Evolutionary conservation across 2,888 invertebrate species (phyloP), one percentile per base, ranked within the genome.

Genomic region (Papilio demoleus): DNA sequence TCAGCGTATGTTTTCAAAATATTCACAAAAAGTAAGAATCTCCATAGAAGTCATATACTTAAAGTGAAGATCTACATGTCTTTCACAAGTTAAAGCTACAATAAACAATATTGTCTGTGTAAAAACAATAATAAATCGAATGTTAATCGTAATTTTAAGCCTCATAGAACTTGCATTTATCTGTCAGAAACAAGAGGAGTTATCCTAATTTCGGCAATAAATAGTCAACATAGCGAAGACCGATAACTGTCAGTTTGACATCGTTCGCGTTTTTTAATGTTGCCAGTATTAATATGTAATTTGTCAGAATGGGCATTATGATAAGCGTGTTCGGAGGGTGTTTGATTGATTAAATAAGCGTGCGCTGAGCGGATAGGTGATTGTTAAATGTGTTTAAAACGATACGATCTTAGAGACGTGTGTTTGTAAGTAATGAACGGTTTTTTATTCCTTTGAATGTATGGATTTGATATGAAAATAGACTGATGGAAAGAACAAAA

Each of bases 281-380:
- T 86, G 79, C 87, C 81, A 81, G 80, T 81, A 86, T 90, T 89
- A 90, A 88, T 90, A 88, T 90, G 88, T 90, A 90, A 91, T 92
- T 92, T 91, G 89, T 85, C 84, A 84, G 86, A 86, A 88, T 88
- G 87, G 84, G 80, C 80, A 80, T 77, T 75, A 76, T 83, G 88
- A 89, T 89, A 90, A 88, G 85, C 83, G 77, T 74, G 75, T 79
- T 75, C 73, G 73, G 83, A 79, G 88, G 88, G 84, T 86, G 86
- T 81, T 82, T 90, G 90, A 91, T 91, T 91, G 92, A 91, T 91
- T 90, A 87, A 89, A 88, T 86, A 88, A 88, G 91, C 86, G 90
- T 90, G 91, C 85, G 78, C 80, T 75, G 75, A 79, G 76, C 79
- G 81, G 90, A 90, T 91, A 90, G 84, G 84, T 82, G 81, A 77